Evolutionary conservation across 2,888 invertebrate genomes (phyloP).

Genomic region (Lydus trimaculatus): DNA sequence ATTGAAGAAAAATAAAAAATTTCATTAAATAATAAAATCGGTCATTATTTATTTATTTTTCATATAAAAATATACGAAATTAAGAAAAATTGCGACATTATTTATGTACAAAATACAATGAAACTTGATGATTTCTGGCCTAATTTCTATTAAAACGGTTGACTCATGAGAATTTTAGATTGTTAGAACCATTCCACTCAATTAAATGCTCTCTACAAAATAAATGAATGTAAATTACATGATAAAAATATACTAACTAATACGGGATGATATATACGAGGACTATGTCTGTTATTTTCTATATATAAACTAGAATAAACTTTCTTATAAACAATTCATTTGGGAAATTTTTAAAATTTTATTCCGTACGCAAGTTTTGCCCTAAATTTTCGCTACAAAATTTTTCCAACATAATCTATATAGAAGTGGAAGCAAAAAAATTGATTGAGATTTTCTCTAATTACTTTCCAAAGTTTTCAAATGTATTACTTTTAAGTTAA

Average conservation of each 20-base stretch:
- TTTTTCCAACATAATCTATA: no score
- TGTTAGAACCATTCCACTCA: constrained; percentile 29
- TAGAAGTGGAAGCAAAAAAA: no score
- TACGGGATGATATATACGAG: no score
- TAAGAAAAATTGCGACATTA: constrained; percentile 3
- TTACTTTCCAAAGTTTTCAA: constrained; percentile 11
- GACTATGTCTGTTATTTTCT: constrained; percentile 9
- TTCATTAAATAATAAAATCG: no score
- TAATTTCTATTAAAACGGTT: constrained; percentile 25
- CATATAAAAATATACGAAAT: no score
- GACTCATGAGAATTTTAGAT: constrained; percentile 30
- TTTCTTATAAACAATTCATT: not conserved
- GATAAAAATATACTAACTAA: constrained; percentile 15
- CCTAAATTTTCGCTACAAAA: not conserved
- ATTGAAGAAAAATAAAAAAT: no score
- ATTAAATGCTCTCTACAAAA: constrained; percentile 31
- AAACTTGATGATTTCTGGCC: constrained; percentile 18
- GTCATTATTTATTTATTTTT: no score
- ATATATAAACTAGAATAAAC: not conserved
- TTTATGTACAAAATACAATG: not conserved
- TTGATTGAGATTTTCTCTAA: constrained; percentile 6
- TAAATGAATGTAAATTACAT: constrained; percentile 28
- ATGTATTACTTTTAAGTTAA: constrained; percentile 5
- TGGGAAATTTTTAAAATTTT: not conserved
- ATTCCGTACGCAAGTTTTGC: not conserved